Evolutionary conservation across 2,113 vertebrate genomes (phyloP), one percentile per base, ranked within the genome.

Genomic region (Pseudorhombus dupliciocellatus): DNA sequence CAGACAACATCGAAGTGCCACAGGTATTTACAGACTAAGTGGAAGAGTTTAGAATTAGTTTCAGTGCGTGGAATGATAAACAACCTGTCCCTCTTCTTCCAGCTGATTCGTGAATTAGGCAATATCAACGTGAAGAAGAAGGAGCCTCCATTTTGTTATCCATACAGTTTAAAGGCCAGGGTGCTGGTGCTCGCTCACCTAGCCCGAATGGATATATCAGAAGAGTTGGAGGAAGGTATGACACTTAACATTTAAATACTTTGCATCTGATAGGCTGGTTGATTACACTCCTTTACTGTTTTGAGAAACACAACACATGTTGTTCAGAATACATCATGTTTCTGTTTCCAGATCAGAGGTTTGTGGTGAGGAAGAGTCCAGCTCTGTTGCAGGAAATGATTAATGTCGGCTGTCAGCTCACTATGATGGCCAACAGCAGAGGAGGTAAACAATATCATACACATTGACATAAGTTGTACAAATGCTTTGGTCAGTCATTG

Each of bases 91-190:
- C 0, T 15, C 50, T 1, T 84, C 14, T 14, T 83, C 7, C 89
- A 99, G 97, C 88, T 99, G 71, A 99, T 99, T 81, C 96, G 97
- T 80, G 97, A 98, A 90, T 94, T 99, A 84, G 98, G 97, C 62
- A 96, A 97, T 87, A 98, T 99, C 90, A 98, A 98, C 46, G 93
- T 98, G 77, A 99, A 99, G 95, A 99, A 99, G 94, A 99, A 99
- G 78, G 98, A 99, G 77, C 96, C 96, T 91, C 98, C 98, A 0
- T 96, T 99, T 85, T 99, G 97, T 82, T 99, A 96, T 77, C 97
- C 98, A 0, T 99, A 99, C 89, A 99, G 98, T 78, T 83, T 99
- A 80, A 99, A 99, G 90, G 96, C 98, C 74, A 95, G 97, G 77
- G 98, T 99, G 58, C 93, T 99, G 37, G 88, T 99, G 69, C 89